Conservation (phyloP, 2,888 invertebrate species). For the Allacma fusca region DNA sequence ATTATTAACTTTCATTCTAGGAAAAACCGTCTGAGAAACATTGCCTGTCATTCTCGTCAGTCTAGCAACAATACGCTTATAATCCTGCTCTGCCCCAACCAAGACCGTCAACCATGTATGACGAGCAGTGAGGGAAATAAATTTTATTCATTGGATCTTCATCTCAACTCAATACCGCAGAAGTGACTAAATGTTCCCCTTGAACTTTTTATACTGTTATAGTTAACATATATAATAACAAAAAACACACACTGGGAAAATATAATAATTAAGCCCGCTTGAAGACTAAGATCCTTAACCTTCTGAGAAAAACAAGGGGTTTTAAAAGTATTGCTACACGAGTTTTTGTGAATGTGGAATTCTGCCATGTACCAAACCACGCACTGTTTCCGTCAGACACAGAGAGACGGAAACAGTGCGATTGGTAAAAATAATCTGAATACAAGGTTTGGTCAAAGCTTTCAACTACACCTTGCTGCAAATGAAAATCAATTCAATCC, state of each 20-base stretch:
- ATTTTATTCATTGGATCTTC: too few species aligned
- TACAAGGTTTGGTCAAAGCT: not conserved
- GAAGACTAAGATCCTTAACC: not conserved
- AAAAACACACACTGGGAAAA: not conserved
- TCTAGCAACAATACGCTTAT: too few species aligned
- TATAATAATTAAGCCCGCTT: not conserved
- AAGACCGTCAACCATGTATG: too few species aligned
- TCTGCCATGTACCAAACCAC: not conserved
- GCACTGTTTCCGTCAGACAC: too few species aligned
- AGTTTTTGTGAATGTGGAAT: not conserved
- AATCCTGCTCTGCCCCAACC: too few species aligned
- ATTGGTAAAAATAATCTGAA: not conserved
- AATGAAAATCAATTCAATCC: conserved; percentile 10
- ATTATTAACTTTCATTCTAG: too few species aligned
- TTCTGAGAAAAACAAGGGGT: not conserved
- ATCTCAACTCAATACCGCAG: too few species aligned
- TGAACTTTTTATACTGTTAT: not conserved
- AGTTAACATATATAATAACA: too few species aligned
- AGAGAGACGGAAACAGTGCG: not conserved
- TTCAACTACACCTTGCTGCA: not conserved
- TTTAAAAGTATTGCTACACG: not conserved
- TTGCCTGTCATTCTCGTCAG: too few species aligned
- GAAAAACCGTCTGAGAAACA: too few species aligned
- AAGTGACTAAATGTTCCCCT: too few species aligned
- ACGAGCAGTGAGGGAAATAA: too few species aligned